Evolutionary conservation across 2,888 invertebrate genomes (phyloP).

Genomic region (Luperina nickerlii): DNA sequence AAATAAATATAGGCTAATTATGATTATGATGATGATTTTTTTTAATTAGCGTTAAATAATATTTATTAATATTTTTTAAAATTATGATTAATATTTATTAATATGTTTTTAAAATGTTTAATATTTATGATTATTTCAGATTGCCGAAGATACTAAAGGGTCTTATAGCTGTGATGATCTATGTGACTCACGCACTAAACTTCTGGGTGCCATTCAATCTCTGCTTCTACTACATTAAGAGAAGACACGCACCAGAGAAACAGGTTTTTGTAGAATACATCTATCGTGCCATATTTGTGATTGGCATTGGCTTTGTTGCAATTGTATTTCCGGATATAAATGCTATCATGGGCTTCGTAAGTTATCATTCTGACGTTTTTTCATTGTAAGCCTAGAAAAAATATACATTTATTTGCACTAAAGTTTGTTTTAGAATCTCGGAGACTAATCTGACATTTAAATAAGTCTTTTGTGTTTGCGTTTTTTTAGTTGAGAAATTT

Average conservation of each 20-base stretch:
- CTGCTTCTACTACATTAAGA: conserved; percentile 77
- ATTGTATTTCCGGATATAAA: conserved; percentile 80
- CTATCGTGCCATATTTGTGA: conserved; percentile 75
- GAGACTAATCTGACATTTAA: no score
- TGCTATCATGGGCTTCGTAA: conserved; percentile 84
- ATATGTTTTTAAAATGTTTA: neutral
- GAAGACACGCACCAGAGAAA: conserved; percentile 51
- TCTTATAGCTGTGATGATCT: conserved; percentile 79
- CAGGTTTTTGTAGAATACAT: conserved; percentile 72
- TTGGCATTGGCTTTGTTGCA: conserved; percentile 67
- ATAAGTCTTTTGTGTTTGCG: no score
- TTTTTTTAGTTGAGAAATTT: no score
- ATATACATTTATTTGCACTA: neutral
- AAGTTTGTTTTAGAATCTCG: no score
- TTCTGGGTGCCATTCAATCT: conserved; percentile 84
- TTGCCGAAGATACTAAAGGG: conserved; percentile 77
- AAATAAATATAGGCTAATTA: no score
- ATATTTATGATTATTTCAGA: conserved; percentile 69
- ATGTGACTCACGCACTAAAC: conserved; percentile 81
- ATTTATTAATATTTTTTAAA: neutral
- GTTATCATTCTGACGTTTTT: conserved; percentile 62
- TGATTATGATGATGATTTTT: no score
- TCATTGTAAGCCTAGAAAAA: neutral
- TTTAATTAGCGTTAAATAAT: neutral
- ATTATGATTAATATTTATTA: neutral